A percentile compares a stretch with the other conserved stretches of the same genome.
phyloP scores from a whole-genome alignment of 2,797 vertebrate genomes.

The Gallinago nigripennis region DNA sequence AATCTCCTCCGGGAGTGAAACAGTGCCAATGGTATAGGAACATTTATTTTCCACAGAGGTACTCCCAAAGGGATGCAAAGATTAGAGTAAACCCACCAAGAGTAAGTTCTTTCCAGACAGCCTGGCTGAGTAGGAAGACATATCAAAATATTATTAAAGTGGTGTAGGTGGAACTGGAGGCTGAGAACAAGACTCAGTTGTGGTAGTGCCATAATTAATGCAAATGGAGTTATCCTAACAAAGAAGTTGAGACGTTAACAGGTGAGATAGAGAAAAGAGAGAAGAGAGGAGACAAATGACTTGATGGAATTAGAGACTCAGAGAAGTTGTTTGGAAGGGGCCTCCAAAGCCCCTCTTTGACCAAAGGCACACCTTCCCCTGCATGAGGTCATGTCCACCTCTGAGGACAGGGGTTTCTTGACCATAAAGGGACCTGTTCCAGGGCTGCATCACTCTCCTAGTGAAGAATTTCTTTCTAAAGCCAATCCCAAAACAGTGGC shows the following conservation, averaged over 20 bases:
- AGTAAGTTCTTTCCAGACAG: slow-evolving; percentile 6
- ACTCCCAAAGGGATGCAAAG: slow-evolving; percentile 4
- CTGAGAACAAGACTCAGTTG: background rate
- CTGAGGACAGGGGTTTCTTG: background rate
- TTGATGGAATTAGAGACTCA: background rate
- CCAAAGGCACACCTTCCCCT: background rate
- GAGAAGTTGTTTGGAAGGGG: background rate
- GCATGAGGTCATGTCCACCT: rapidly evolving
- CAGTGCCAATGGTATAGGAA: background rate
- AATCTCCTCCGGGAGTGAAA: slow-evolving; percentile 64
- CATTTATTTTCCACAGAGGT: background rate
- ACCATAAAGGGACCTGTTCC: background rate
- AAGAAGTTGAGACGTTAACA: background rate
- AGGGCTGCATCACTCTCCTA: background rate
- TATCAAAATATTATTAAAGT: background rate
- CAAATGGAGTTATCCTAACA: background rate
- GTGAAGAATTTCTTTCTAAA: background rate
- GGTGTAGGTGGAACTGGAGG: background rate
- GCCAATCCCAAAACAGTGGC: background rate
- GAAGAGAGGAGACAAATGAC: background rate
- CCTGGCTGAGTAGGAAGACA: background rate
- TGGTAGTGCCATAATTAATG: background rate
- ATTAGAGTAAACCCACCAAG: background rate
- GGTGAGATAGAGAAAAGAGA: background rate
- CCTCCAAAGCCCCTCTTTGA: rapidly evolving